Conservation (phyloP, 1,140 invertebrate species). For the Planococcus citri region DNA sequence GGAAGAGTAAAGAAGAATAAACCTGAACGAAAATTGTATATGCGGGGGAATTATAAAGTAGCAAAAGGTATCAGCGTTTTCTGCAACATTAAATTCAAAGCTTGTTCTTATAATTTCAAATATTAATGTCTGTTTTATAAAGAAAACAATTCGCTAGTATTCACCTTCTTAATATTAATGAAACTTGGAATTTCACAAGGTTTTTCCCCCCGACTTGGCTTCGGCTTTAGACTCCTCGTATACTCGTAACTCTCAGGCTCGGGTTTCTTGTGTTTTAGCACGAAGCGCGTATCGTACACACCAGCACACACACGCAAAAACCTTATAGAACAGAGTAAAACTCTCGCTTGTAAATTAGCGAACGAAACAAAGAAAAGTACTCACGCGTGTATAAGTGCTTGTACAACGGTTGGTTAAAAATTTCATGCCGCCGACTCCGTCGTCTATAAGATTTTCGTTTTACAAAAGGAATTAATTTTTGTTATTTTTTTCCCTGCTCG, state of each 20-base stretch:
- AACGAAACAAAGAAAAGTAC: neutral
- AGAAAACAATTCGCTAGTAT: constrained; percentile 6
- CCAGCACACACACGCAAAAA: too few species aligned
- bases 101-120: constrained; percentile 13
- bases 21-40: neutral
- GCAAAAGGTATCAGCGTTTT: neutral
- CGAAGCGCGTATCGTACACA: too few species aligned
- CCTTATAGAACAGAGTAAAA: neutral
- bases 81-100: constrained; percentile 16
- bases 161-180: constrained; percentile 9
- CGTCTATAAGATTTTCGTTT: neutral
- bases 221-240: neutral
- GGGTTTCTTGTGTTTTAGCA: too few species aligned
- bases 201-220: neutral
- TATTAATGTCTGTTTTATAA: constrained; percentile 17
- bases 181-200: neutral
- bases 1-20: too few species aligned
- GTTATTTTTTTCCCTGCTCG: neutral
- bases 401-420: constrained; percentile 3
- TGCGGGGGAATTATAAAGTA: neutral
- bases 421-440: neutral
- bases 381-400: constrained; percentile 6
- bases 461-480: constrained; percentile 6
- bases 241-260: too few species aligned
- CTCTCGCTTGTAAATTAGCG: constrained; percentile 7